Base-by-base conservation (phyloP, 2,888 invertebrate genomes). In the Rutpela maculata region DNA sequence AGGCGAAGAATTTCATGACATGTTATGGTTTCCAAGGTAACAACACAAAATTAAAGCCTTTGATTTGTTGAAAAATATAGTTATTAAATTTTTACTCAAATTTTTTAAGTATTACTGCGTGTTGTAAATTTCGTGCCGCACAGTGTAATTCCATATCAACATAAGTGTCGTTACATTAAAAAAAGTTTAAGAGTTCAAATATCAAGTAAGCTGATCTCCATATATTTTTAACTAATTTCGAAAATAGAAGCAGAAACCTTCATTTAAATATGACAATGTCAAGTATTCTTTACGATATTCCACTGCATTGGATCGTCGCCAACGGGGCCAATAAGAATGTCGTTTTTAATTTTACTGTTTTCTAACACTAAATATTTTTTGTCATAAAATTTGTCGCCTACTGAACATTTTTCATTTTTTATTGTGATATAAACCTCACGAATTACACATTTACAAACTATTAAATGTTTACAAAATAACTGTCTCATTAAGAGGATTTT, bases 401-500 rank as follows among this genome's bases (percentile, higher is more conserved):
- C 1, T 22, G 12, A 22, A 19, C 15, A 57, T 22, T 59, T 59
- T 22, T 59, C 7, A 50, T 6, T 50, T 50, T 50, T 50, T 50
- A 59, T 22, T 22, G 22, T 22, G 59, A 7, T 59, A 59, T 59
- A 59, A 59, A 22, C 59, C 19, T 11, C 59, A 22, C 59, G 7
- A 59, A 59, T 55, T 55, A 22, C 55, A 66, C 50, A 56, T 67
- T 60, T 57, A 59, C 43, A 17, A 26, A 35, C 19, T 43, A 67
- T 67, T 68, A 73, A 66, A 67, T 63, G 59, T 72, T 69, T 72
- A 79, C 72, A 67, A 76, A 78, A 76, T 67, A 78, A 78, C 67
- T 65, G 60, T 72, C 72, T 67, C 71, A 77, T 81, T 81, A 81
- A 75, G 31, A 73, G 71, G 72, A 73, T 79, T 79, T 79, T 73